Percentiles rank a stretch among this genome's conserved stretches.
Conservation (phyloP, 2,797 vertebrate species). For the Semotilus atromaculatus region DNA sequence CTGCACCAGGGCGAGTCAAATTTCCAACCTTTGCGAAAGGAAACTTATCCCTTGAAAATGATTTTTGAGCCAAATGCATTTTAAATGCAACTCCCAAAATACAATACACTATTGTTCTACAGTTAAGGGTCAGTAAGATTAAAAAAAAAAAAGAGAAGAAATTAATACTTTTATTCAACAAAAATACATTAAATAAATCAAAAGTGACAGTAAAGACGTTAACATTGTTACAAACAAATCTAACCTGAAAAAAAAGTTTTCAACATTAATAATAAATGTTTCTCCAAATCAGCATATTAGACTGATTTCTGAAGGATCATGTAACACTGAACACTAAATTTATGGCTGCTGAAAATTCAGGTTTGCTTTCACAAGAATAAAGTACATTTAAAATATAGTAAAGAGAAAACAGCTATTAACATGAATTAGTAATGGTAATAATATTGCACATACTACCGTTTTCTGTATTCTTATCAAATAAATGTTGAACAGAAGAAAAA, state of each 20-base stretch:
- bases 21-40: not conserved
- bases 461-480: not conserved
- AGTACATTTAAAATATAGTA: not conserved
- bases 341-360: not conserved
- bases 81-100: not conserved
- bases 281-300: too few relatives aligned
- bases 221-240: not conserved
- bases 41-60: not conserved
- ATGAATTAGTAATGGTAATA: not conserved
- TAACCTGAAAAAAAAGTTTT: not conserved
- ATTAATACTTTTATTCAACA: not conserved
- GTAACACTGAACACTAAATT: not conserved
- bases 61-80: not conserved
- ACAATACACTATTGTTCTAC: not conserved
- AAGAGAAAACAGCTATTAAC: not conserved
- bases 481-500: not conserved
- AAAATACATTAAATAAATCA: not conserved
- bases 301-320: too few relatives aligned
- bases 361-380: not conserved
- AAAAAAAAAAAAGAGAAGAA: not conserved
- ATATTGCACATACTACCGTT: not conserved
- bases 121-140: not conserved
- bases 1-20: not conserved
- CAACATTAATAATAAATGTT: not conserved
- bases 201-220: not conserved